A percentile compares a stretch with the other conserved stretches of the same genome.
Evolutionary conservation across 2,888 invertebrate species (phyloP).

Genomic region (Eupithecia exiguata): DNA sequence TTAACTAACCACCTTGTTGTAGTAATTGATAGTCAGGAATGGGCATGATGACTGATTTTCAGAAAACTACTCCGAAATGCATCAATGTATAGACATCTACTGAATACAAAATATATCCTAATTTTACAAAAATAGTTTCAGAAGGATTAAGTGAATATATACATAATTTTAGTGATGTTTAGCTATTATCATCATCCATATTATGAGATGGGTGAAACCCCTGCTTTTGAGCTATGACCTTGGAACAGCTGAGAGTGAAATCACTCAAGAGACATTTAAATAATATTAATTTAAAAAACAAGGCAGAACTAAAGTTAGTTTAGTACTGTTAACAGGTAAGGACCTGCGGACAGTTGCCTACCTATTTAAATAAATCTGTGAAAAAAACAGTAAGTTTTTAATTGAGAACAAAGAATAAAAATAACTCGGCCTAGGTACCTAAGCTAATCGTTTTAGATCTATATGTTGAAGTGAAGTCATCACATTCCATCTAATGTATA

Average conservation of each 20-base stretch:
- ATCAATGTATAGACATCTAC: too few species aligned
- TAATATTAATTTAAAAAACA: too few species aligned
- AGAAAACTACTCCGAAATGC: too few species aligned
- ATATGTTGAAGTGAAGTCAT: not conserved
- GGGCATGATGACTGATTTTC: too few species aligned
- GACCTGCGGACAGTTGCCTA: not conserved
- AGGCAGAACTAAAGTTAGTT: too few species aligned
- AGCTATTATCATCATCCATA: too few species aligned
- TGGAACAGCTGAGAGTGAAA: not conserved
- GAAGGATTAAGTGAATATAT: too few species aligned
- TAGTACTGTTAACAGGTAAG: too few species aligned
- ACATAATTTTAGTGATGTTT: too few species aligned
- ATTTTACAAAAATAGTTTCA: too few species aligned
- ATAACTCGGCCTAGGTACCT: not conserved
- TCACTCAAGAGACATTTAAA: not conserved
- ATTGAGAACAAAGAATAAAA: not conserved
- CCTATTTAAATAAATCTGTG: not conserved
- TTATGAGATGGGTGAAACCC: not conserved
- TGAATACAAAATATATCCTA: too few species aligned
- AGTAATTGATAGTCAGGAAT: not conserved
- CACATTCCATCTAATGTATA: constrained; percentile 6
- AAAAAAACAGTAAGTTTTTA: not conserved
- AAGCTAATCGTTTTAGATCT: not conserved
- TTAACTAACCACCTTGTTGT: not conserved
- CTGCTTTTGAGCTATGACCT: not conserved